Conservation (phyloP, 1,140 invertebrate species). For the Melanaphis sacchari region DNA sequence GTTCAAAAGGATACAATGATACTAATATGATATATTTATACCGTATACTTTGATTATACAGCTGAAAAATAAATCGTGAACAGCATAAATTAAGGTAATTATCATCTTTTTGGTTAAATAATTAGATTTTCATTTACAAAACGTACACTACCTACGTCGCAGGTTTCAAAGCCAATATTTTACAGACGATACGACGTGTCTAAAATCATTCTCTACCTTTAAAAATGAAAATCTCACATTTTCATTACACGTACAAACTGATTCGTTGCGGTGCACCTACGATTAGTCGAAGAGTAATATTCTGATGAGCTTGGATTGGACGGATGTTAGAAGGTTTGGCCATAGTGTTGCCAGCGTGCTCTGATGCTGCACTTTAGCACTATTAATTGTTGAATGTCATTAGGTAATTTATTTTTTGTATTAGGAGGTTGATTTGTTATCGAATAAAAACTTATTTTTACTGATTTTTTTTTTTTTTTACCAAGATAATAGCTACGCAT, state of each 20-base stretch:
- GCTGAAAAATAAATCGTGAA: conserved; percentile 29
- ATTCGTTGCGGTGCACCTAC: too few species aligned
- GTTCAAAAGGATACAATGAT: conserved; percentile 20
- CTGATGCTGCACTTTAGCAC: too few species aligned
- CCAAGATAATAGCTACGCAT: too few species aligned
- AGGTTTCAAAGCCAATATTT: neutral
- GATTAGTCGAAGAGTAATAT: too few species aligned
- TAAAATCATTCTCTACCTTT: neutral
- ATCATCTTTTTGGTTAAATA: neutral
- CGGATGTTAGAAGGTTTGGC: too few species aligned
- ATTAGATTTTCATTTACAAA: neutral
- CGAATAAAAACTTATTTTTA: too few species aligned
- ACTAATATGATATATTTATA: neutral
- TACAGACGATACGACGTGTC: neutral
- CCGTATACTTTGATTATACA: conserved; percentile 5
- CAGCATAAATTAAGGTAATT: neutral
- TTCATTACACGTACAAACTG: neutral
- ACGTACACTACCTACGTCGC: neutral
- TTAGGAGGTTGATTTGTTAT: too few species aligned
- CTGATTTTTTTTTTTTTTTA: too few species aligned
- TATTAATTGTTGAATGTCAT: too few species aligned
- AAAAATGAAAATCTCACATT: neutral
- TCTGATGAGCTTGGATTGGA: too few species aligned
- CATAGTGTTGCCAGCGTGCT: too few species aligned
- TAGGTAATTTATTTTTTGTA: too few species aligned